A percentile compares a stretch with the other conserved stretches of the same genome.
These are phyloP conservation scores for Drosophila mimetica DNA, from an alignment of 2,888 invertebrate species.

Conservation along the genomic window DNA sequence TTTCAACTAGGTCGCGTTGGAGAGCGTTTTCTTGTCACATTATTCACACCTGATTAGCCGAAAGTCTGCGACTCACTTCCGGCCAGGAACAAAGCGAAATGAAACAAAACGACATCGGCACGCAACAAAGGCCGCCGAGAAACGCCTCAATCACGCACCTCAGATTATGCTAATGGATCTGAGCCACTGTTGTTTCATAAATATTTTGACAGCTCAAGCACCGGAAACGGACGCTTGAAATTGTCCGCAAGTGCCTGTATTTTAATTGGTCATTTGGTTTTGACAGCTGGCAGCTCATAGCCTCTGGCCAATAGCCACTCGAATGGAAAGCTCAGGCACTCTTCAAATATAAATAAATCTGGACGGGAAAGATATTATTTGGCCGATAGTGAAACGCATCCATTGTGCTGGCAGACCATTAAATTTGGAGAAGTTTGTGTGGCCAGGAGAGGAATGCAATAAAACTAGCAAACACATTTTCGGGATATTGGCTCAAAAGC, in stretches of 20 bases:
- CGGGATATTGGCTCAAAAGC: conserved; percentile 5
- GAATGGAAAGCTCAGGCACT: conserved; percentile 4
- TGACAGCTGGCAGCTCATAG: conserved; percentile 21
- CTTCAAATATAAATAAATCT: conserved; percentile 22
- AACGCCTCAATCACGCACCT: conserved; percentile 66
- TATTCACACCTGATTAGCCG: conserved; percentile 72
- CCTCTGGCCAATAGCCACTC: not conserved
- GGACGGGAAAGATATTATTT: conserved; percentile 3
- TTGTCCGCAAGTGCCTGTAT: conserved; percentile 29
- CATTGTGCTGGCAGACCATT: conserved; percentile 12
- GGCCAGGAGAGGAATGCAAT: not conserved
- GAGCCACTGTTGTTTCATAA: conserved; percentile 54
- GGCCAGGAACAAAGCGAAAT: conserved; percentile 44
- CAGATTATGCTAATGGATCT: conserved; percentile 75
- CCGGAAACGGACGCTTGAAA: conserved; percentile 49
- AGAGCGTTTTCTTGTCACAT: conserved; percentile 55
- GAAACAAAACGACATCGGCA: conserved; percentile 56
- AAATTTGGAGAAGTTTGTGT: conserved; percentile 1
- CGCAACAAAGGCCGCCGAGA: conserved; percentile 50
- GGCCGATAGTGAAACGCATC: conserved; percentile 5
- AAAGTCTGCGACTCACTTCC: conserved; percentile 28
- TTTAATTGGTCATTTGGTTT: conserved; percentile 46
- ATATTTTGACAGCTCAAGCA: conserved; percentile 56
- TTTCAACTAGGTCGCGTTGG: not conserved
- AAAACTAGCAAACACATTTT: not conserved